Evolutionary conservation across 1,140 invertebrate species (phyloP).

Genomic region (Periplaneta americana): DNA sequence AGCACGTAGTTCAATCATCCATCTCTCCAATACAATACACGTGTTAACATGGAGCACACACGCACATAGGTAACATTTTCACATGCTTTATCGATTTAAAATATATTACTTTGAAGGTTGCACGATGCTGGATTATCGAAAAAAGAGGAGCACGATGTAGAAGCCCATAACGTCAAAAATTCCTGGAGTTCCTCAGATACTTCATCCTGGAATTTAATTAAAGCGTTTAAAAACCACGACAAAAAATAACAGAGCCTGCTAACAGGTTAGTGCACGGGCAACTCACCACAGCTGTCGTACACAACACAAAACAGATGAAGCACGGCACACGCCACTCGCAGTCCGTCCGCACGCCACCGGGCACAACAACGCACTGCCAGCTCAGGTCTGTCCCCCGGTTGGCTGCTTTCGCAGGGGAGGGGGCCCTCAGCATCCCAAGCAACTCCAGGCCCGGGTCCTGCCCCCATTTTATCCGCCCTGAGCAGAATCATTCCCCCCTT

Average conservation of each 20-base stretch:
- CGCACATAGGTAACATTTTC: background rate
- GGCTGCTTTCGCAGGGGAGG: background rate
- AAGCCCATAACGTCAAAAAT: background rate
- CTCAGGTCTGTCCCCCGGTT: background rate
- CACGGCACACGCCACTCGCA: background rate
- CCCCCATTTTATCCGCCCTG: background rate
- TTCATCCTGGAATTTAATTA: background rate
- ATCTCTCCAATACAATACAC: background rate
- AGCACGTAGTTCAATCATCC: too few relatives aligned
- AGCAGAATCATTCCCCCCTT: background rate
- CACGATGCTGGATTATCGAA: background rate
- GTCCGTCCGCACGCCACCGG: background rate
- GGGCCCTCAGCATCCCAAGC: background rate
- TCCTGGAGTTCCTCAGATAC: background rate
- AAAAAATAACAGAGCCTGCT: background rate
- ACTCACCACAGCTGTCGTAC: background rate
- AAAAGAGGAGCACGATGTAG: background rate
- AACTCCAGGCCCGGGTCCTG: background rate
- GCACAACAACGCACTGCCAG: background rate
- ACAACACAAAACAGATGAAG: background rate
- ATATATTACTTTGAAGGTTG: background rate
- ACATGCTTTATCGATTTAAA: background rate
- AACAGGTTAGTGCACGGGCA: background rate
- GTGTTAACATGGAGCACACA: background rate
- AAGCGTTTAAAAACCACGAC: background rate